phyloP scores from a whole-genome alignment of 2,113 vertebrate species.

The Callocephalon fimbriatum region DNA sequence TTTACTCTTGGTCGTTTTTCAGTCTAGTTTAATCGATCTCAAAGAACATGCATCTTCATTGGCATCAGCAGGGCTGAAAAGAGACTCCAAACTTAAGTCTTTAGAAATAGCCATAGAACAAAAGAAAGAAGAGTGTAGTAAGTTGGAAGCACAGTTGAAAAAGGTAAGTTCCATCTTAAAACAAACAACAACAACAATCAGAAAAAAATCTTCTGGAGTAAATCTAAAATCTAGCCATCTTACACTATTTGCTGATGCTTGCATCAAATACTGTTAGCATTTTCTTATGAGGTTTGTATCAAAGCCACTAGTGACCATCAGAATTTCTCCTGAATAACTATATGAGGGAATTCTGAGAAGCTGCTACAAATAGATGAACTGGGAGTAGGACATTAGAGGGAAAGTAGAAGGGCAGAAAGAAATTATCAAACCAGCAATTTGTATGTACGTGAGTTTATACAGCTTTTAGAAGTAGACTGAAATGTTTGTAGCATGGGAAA shows the following conservation, averaged over 20 bases:
- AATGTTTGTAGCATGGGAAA: constrained; percentile 17
- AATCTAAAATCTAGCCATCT: constrained; percentile 43
- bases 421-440: not conserved
- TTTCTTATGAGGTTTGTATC: constrained; percentile 45
- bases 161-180: constrained; percentile 79
- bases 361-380: constrained; percentile 9
- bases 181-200: not conserved
- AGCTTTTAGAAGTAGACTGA: not conserved
- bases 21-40: constrained; percentile 97
- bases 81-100: constrained; percentile 97
- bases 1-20: constrained; percentile 76
- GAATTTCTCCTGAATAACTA: constrained; percentile 41
- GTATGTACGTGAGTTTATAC: constrained; percentile 5
- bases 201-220: constrained; percentile 16
- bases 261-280: constrained; percentile 48
- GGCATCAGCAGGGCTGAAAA: constrained; percentile 95
- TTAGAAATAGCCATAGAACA: constrained; percentile 99
- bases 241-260: constrained; percentile 70
- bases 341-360: constrained; percentile 48
- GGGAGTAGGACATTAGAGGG: not conserved
- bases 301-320: constrained; percentile 57
- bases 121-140: constrained; percentile 99
- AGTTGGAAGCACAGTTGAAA: constrained; percentile 96
- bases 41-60: constrained; percentile 97
- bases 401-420: not conserved